phyloP scores from a whole-genome alignment of 1,140 invertebrate genomes.

The Drosophila teissieri region DNA sequence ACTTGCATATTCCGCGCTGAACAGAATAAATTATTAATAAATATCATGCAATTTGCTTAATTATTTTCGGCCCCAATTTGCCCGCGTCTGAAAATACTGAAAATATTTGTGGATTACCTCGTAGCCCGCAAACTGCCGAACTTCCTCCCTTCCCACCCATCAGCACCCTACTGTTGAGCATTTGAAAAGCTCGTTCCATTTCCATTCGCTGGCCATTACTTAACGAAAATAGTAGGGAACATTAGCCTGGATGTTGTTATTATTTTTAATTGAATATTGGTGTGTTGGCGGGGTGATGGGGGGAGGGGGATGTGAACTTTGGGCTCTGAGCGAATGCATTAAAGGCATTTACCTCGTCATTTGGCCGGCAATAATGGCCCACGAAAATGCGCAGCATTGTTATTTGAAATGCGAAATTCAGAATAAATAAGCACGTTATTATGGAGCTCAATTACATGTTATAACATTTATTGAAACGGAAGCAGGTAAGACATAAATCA shows the following conservation, averaged over 20 bases:
- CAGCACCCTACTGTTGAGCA: conserved; percentile 7
- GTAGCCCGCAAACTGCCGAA: conserved; percentile 1
- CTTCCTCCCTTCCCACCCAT: not conserved
- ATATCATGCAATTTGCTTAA: conserved; percentile 67
- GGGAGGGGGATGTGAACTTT: not conserved
- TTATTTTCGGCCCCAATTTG: conserved; percentile 34
- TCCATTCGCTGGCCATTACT: conserved; percentile 47
- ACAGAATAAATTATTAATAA: conserved; percentile 60
- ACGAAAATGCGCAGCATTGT: conserved; percentile 24
- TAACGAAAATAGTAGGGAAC: conserved; percentile 49
- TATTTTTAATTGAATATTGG: conserved; percentile 72
- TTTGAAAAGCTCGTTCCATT: conserved; percentile 34
- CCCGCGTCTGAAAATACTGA: conserved; percentile 16
- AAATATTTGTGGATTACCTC: conserved; percentile 27
- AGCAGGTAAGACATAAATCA: not conserved
- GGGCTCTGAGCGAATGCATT: conserved; percentile 22
- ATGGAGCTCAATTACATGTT: conserved; percentile 52
- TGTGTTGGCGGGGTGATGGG: no score
- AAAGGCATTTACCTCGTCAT: conserved; percentile 36
- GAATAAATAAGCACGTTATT: conserved; percentile 55
- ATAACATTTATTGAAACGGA: not conserved
- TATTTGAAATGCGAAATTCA: conserved; percentile 37
- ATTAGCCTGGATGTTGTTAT: conserved; percentile 64
- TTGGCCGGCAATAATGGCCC: conserved; percentile 21
- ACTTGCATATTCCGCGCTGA: conserved; percentile 13